A percentile compares a stretch with the other conserved stretches of the same genome.
phyloP scores from a whole-genome alignment of 30 jellyfish, hydroid and myxozoan genomes.

The Haliclystus octoradiatus region DNA sequence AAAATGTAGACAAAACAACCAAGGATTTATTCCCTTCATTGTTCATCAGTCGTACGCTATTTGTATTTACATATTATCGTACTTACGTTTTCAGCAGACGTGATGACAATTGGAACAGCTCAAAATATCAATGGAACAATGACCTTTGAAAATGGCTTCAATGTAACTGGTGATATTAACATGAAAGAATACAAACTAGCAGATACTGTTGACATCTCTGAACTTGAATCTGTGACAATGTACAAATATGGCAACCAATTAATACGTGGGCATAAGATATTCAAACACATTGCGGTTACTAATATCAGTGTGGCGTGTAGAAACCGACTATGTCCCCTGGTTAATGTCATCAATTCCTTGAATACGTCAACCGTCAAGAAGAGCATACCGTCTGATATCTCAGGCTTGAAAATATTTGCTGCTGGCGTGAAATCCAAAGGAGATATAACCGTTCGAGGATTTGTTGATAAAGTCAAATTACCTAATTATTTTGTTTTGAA shows the following conservation, averaged over 20 bases:
- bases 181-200: conserved; percentile 27
- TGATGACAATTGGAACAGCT: conserved; percentile 26
- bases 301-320: background rate
- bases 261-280: conserved; percentile 36
- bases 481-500: conserved; percentile 26
- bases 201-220: conserved; percentile 68
- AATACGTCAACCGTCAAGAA: conserved; percentile 31
- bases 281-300: background rate
- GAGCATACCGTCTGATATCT: conserved; percentile 16
- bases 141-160: conserved; percentile 23
- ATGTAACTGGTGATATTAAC: conserved; percentile 22
- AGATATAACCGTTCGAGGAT: conserved; percentile 14
- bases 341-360: conserved; percentile 20
- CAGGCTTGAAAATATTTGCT: conserved; percentile 28
- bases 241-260: conserved; percentile 34
- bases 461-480: conserved; percentile 31
- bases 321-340: conserved; percentile 20
- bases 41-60: too few species aligned
- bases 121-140: conserved; percentile 59
- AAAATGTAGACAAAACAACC: too few species aligned
- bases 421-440: background rate
- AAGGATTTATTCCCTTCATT: too few species aligned
- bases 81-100: conserved; percentile 55
- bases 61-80: too few species aligned
- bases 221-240: conserved; percentile 31